phyloP scores from a whole-genome alignment of 2,113 vertebrate species.

The Sinocyclocheilus anshuiensis region DNA sequence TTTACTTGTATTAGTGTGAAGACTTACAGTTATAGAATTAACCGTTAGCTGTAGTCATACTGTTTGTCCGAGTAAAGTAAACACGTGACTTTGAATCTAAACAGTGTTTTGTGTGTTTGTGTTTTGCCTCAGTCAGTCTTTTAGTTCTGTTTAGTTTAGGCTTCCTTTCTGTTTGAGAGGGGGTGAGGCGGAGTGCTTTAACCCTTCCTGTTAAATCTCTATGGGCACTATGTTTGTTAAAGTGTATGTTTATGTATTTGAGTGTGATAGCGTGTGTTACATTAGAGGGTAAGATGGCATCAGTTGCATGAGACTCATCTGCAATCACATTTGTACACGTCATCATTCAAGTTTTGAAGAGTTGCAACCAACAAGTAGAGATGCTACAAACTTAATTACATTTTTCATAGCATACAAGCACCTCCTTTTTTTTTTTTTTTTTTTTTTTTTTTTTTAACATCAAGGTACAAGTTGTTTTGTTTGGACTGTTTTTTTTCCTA shows the following conservation, averaged over 20 bases:
- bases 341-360: background rate
- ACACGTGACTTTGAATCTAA: slow-evolving; percentile 39
- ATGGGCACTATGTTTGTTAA: background rate
- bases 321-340: background rate
- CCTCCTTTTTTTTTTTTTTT: background rate
- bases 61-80: slow-evolving; percentile 28
- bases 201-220: slow-evolving; percentile 38
- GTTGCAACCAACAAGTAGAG: background rate
- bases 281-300: background rate
- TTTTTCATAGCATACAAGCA: background rate
- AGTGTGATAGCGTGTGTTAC: background rate
- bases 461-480: background rate
- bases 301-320: background rate
- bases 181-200: slow-evolving; percentile 40
- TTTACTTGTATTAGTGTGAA: slow-evolving; percentile 9
- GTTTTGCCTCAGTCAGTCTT: slow-evolving; percentile 6
- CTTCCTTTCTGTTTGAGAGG: slow-evolving; percentile 39
- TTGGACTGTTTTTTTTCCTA: background rate
- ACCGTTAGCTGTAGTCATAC: background rate
- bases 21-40: background rate
- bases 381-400: background rate
- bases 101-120: slow-evolving; percentile 39
- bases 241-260: background rate
- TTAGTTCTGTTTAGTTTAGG: slow-evolving; percentile 36
- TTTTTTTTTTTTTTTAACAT: background rate